Evolutionary conservation across 1,140 invertebrate species (phyloP).

Genomic region (Drosophila orena): DNA sequence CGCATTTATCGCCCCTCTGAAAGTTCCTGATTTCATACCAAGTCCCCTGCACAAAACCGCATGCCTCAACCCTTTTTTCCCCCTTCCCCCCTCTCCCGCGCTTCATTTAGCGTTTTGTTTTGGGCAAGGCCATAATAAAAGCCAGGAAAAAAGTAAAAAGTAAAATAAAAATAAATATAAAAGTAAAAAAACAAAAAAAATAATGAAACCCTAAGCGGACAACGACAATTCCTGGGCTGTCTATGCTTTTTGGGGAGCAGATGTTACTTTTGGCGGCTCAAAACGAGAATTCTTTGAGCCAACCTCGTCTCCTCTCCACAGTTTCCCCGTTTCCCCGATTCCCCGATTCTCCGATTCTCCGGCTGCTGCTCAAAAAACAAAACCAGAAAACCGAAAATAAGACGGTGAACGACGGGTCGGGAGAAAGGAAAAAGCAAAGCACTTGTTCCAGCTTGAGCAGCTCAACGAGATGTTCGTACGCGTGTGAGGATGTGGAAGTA

Average conservation of each 20-base stretch:
- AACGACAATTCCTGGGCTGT: slow-evolving; percentile 64
- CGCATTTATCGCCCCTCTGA: slow-evolving; percentile 33
- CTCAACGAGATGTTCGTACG: slow-evolving; percentile 52
- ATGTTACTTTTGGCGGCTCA: slow-evolving; percentile 70
- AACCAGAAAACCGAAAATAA: slow-evolving; percentile 43
- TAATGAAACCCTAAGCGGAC: slow-evolving; percentile 21
- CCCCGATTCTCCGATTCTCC: slow-evolving; percentile 5
- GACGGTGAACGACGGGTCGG: neutral
- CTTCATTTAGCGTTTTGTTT: neutral
- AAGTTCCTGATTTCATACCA: slow-evolving; percentile 19
- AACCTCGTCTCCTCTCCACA: slow-evolving; percentile 10
- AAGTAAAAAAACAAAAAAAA: neutral
- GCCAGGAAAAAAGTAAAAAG: slow-evolving; percentile 12
- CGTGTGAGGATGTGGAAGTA: slow-evolving; percentile 14
- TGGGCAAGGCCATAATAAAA: slow-evolving; percentile 51
- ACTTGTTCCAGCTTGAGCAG: slow-evolving; percentile 68
- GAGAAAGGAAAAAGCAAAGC: slow-evolving; percentile 67
- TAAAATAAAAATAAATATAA: neutral
- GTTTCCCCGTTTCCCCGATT: slow-evolving; percentile 7
- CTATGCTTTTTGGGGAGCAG: slow-evolving; percentile 74
- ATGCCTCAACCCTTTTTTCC: slow-evolving; percentile 29
- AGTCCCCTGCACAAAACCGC: slow-evolving; percentile 16
- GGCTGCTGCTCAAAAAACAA: slow-evolving; percentile 54
- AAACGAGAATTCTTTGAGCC: slow-evolving; percentile 78
- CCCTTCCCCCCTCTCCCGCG: neutral